Percentiles rank a stretch among this genome's conserved stretches.
Conservation (phyloP, 2,797 vertebrate species). For the Gallinago solitaria region DNA sequence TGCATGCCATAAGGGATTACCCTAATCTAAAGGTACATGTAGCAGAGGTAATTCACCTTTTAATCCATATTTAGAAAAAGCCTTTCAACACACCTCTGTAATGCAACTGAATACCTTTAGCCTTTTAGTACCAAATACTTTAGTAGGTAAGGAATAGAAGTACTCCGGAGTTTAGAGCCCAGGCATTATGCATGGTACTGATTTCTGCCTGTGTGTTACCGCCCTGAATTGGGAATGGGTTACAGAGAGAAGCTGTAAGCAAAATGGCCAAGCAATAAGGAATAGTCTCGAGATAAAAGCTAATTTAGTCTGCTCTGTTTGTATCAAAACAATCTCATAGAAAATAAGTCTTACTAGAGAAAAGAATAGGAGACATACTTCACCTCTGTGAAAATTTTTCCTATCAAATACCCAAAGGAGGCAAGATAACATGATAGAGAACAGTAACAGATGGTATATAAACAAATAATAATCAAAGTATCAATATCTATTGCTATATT, state of each 20-base stretch:
- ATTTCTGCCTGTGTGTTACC: background rate
- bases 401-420: background rate
- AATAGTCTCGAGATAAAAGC: background rate
- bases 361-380: background rate
- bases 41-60: slow-evolving; percentile 34
- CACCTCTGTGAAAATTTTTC: background rate
- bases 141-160: background rate
- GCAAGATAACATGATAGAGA: background rate
- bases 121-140: background rate
- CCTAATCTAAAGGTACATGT: background rate
- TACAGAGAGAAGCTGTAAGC: background rate
- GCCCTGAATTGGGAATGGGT: background rate
- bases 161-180: background rate
- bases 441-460: background rate
- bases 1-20: background rate
- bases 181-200: background rate
- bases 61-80: slow-evolving; percentile 43
- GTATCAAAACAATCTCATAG: background rate
- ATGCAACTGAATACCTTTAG: background rate
- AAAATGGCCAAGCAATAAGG: background rate
- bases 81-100: background rate
- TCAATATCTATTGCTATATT: background rate
- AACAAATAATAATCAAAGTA: background rate
- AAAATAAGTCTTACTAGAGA: background rate
- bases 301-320: background rate